Percentiles rank a stretch among this genome's conserved stretches.
These are phyloP conservation scores for Sitta europaea DNA, from an alignment of 2,113 vertebrate species.

Conservation along the genomic window DNA sequence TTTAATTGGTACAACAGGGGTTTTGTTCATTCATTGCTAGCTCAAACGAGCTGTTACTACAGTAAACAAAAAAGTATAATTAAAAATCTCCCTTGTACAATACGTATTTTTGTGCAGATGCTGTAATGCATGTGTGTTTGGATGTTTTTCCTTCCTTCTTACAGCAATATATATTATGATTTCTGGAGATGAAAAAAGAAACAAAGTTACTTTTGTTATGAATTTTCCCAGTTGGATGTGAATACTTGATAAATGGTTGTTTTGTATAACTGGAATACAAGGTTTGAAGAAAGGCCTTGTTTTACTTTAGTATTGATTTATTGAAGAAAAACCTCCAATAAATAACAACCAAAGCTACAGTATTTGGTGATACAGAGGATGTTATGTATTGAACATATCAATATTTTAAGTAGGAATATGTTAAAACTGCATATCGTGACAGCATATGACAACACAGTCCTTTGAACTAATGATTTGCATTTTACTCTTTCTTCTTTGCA, in stretches of 20 bases:
- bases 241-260: neutral
- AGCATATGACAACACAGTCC: neutral
- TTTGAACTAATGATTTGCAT: neutral
- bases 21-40: neutral
- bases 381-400: neutral
- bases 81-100: neutral
- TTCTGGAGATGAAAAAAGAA: constrained; percentile 1
- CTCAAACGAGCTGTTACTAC: neutral
- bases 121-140: neutral
- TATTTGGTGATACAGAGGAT: neutral
- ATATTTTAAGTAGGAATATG: neutral
- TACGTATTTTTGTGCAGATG: neutral
- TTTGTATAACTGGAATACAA: neutral
- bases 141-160: constrained; percentile 39
- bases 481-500: neutral
- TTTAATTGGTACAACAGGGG: constrained; percentile 14
- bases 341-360: neutral
- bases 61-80: neutral
- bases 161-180: neutral
- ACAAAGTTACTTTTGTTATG: constrained; percentile 1
- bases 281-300: neutral
- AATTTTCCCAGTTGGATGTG: neutral
- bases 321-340: neutral
- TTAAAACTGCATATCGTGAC: neutral
- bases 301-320: neutral